phyloP scores from a whole-genome alignment of 2,888 invertebrate genomes.

The Pomacea canaliculata region DNA sequence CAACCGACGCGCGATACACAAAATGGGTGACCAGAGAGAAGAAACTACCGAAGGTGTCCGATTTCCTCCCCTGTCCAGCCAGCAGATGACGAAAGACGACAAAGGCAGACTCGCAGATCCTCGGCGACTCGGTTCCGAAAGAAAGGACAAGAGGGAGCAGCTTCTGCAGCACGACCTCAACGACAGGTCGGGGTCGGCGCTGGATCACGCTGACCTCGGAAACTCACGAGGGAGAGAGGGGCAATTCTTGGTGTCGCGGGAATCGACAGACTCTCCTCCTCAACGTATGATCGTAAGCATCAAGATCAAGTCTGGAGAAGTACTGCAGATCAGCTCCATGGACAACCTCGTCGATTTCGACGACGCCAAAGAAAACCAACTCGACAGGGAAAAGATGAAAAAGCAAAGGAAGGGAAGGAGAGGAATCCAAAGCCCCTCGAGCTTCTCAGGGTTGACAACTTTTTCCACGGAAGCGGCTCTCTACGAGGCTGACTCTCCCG shows the following conservation, averaged over 20 bases:
- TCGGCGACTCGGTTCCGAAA: conserved; percentile 11
- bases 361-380: background rate
- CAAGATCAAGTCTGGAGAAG: conserved; percentile 18
- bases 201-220: background rate
- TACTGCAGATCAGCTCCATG: conserved; percentile 1
- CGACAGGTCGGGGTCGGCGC: background rate
- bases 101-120: background rate
- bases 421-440: conserved; percentile 10
- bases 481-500: conserved; percentile 12
- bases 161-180: background rate
- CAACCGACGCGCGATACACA: conserved; percentile 3
- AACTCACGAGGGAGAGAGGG: background rate
- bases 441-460: conserved; percentile 16
- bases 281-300: conserved; percentile 21
- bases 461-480: conserved; percentile 26
- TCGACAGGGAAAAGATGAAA: background rate
- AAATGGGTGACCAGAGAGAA: background rate
- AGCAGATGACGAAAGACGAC: background rate
- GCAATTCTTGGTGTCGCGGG: background rate
- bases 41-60: background rate
- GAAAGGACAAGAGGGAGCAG: conserved; percentile 6
- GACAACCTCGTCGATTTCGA: background rate
- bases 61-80: conserved; percentile 12
- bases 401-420: background rate
- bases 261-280: conserved; percentile 20